Conservation (phyloP, 2,888 invertebrate species). For the Syrista parreyssii region DNA sequence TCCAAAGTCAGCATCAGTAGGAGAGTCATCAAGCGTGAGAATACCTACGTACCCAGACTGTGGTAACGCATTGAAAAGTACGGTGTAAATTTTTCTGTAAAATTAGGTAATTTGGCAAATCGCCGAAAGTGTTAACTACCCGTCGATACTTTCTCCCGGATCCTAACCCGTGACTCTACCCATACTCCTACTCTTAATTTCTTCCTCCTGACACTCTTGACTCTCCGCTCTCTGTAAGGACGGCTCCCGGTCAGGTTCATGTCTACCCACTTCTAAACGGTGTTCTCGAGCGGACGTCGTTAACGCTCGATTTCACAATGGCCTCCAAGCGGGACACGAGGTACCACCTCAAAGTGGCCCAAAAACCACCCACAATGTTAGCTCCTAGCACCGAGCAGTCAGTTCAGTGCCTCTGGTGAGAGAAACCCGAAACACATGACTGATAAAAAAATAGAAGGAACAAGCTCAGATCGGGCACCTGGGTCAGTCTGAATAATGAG, state of each 20-base stretch:
- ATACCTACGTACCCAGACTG: neutral
- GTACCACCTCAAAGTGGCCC: neutral
- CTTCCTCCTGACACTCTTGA: slow-evolving; percentile 25
- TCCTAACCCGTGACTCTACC: slow-evolving; percentile 24
- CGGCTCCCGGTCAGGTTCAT: slow-evolving; percentile 5
- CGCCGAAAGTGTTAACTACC: slow-evolving; percentile 5
- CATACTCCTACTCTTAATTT: slow-evolving; percentile 29
- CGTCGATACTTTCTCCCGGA: slow-evolving; percentile 46
- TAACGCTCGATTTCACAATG: neutral
- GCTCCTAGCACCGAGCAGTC: neutral
- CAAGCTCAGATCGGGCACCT: neutral
- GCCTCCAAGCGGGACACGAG: neutral
- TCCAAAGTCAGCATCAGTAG: neutral
- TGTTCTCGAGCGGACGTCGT: neutral
- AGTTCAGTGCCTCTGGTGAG: neutral
- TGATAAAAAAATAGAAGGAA: neutral
- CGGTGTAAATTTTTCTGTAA: neutral
- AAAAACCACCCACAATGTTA: neutral
- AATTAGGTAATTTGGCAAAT: neutral
- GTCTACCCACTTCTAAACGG: slow-evolving; percentile 1
- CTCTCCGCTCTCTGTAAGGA: slow-evolving; percentile 10
- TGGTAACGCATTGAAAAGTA: neutral
- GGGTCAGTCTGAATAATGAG: neutral
- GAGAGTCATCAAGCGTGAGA: neutral
- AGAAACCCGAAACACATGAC: neutral